phyloP scores from a whole-genome alignment of 2,113 vertebrate species.

The Scopus umbretta region DNA sequence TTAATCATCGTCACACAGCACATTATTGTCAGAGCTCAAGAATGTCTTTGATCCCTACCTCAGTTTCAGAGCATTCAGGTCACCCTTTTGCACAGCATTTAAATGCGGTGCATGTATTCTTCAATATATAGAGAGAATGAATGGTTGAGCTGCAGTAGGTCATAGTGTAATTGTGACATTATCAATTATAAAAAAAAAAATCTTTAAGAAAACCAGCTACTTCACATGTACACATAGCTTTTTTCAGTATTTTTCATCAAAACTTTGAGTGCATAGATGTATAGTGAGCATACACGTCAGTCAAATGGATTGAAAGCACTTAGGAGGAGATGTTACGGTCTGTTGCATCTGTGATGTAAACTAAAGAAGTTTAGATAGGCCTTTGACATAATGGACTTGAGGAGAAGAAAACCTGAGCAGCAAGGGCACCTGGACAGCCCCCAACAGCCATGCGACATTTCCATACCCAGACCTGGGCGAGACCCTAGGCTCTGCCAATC shows the following conservation, averaged over 20 bases:
- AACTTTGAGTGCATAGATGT: not conserved
- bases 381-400: constrained; percentile 9
- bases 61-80: not conserved
- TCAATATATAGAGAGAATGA: not conserved
- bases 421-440: not conserved
- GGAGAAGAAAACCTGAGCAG: not conserved
- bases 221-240: not conserved
- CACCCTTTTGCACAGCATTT: not conserved
- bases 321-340: not conserved
- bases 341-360: not conserved
- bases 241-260: not conserved
- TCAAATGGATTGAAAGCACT: not conserved
- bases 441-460: not conserved
- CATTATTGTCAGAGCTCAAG: not conserved
- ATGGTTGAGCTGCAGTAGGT: not conserved
- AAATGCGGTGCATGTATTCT: not conserved
- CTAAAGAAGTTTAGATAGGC: not conserved
- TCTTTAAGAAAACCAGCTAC: not conserved
- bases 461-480: not conserved
- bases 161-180: not conserved
- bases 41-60: constrained; percentile 22
- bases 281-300: not conserved
- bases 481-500: not conserved
- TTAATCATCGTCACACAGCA: not conserved
- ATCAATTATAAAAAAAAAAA: not conserved